These are phyloP conservation scores for Hippocampus abdominalis DNA, from an alignment of 2,113 vertebrate genomes.

Conservation along the genomic window DNA sequence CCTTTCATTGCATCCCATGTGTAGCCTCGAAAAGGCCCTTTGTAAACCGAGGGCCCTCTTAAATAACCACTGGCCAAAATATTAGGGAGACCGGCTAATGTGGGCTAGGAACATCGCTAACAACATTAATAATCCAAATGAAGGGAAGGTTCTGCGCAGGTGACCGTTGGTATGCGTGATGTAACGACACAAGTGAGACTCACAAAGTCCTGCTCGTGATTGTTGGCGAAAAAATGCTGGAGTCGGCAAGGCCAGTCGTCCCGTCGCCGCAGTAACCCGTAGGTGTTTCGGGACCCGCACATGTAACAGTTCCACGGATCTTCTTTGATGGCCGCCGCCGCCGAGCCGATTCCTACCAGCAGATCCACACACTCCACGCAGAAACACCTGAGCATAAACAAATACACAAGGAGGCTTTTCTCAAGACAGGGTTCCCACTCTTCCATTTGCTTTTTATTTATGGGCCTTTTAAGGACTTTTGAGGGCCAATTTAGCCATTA, in stretches of 20 bases:
- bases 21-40: too few species aligned
- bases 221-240: slow-evolving; percentile 98
- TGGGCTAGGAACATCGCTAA: too few species aligned
- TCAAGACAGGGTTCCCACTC: too few species aligned
- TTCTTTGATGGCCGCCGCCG: slow-evolving; percentile 88
- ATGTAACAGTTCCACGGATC: slow-evolving; percentile 99
- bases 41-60: too few species aligned
- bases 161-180: neutral
- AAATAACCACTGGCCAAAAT: too few species aligned
- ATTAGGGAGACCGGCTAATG: too few species aligned
- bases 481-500: too few species aligned
- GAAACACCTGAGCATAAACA: slow-evolving; percentile 81
- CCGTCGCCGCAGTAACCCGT: slow-evolving; percentile 85
- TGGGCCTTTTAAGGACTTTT: too few species aligned
- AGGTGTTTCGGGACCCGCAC: slow-evolving; percentile 83
- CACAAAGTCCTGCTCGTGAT: slow-evolving; percentile 98
- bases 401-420: slow-evolving; percentile 3
- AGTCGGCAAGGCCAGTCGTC: slow-evolving; percentile 94
- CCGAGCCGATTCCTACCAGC: slow-evolving; percentile 87
- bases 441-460: too few species aligned
- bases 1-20: too few species aligned
- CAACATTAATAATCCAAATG: too few species aligned
- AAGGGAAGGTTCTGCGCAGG: neutral
- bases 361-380: slow-evolving; percentile 97
- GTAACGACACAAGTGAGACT: slow-evolving; percentile 55